Conservation (phyloP, 2,888 invertebrate genomes). For the Zaprionus obscuricornis region DNA sequence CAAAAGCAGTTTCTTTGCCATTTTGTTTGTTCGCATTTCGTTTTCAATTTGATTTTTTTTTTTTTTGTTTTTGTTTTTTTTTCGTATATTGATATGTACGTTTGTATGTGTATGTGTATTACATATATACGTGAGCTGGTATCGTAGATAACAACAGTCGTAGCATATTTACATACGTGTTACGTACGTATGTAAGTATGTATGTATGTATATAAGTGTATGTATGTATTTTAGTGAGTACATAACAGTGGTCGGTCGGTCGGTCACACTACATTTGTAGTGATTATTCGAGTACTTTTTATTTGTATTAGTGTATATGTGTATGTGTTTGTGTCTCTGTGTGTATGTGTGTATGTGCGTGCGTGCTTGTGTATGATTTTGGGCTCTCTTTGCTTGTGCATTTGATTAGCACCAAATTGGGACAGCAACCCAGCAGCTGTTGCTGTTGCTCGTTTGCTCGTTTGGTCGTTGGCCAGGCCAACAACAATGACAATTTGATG, state of each 20-base stretch:
- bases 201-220: not conserved
- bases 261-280: constrained; percentile 54
- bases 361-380: constrained; percentile 27
- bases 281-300: constrained; percentile 51
- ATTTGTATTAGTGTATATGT: too few relatives aligned
- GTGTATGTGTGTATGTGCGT: constrained; percentile 2
- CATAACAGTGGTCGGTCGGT: constrained; percentile 9
- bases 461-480: constrained; percentile 49
- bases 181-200: not conserved
- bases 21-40: constrained; percentile 71
- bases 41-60: constrained; percentile 56
- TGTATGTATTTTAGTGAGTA: constrained; percentile 9
- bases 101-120: not conserved
- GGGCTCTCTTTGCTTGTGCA: constrained; percentile 47
- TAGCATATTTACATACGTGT: constrained; percentile 43
- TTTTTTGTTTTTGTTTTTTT: not conserved
- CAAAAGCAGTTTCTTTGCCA: constrained; percentile 74
- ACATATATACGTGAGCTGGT: constrained; percentile 39
- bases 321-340: too few relatives aligned
- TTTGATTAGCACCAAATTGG: constrained; percentile 73
- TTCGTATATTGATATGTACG: too few relatives aligned
- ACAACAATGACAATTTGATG: constrained; percentile 22
- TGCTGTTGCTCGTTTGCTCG: too few relatives aligned
- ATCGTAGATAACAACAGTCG: constrained; percentile 52
- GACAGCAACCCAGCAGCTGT: constrained; percentile 54